Evolutionary conservation across 2,113 vertebrate species (phyloP).

Genomic region (Bubo bubo): DNA sequence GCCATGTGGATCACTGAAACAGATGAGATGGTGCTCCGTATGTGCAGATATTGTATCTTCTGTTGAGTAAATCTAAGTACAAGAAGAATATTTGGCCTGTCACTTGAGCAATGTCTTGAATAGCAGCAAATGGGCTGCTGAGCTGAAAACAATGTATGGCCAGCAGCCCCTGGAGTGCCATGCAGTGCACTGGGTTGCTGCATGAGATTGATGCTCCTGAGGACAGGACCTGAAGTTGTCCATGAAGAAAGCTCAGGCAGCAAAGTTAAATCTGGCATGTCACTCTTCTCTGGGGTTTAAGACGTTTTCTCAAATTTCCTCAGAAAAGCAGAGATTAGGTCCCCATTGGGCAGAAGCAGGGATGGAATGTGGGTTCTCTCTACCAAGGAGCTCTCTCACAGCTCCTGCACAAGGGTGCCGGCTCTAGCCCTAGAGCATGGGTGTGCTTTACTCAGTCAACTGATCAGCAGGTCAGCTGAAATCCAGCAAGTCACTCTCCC

Average conservation of each 20-base stretch:
- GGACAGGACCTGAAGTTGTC: not conserved
- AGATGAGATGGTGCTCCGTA: not conserved
- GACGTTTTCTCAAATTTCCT: not conserved
- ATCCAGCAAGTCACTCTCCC: not conserved
- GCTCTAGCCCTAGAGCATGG: not conserved
- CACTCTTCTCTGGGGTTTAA: not conserved
- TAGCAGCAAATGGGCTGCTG: not conserved
- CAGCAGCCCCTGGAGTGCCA: not conserved
- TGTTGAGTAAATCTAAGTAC: not conserved
- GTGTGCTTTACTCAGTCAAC: not conserved
- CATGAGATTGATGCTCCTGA: not conserved
- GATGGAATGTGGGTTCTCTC: not conserved
- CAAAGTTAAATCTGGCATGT: not conserved
- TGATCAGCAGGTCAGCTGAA: not conserved
- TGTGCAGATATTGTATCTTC: not conserved
- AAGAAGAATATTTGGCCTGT: not conserved
- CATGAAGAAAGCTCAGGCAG: not conserved
- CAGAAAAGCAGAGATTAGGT: not conserved
- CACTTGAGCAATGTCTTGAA: not conserved
- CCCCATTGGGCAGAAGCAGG: not conserved
- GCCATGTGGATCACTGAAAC: not conserved
- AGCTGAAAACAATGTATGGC: fast-evolving
- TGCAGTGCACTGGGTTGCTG: fast-evolving
- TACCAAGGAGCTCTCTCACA: fast-evolving
- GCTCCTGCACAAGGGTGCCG: not conserved